Evolutionary conservation across 1,140 invertebrate genomes (phyloP).

Genomic region (Drosophila tristis): DNA sequence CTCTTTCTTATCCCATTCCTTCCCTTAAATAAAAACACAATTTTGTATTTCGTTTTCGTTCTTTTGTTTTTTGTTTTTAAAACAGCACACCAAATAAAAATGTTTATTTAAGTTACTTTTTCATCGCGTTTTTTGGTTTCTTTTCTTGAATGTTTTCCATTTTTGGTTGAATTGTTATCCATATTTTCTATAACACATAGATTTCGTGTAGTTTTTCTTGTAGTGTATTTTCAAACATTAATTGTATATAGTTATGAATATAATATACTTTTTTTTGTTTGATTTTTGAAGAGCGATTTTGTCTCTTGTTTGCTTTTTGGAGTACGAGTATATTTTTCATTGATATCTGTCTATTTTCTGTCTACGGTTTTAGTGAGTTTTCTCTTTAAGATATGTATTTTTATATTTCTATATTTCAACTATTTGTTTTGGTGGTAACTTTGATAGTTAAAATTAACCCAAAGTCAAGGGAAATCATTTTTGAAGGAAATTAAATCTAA

Average conservation of each 20-base stretch:
- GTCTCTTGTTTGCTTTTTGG: constrained; percentile 68
- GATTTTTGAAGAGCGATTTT: constrained; percentile 75
- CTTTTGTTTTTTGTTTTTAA: constrained; percentile 58
- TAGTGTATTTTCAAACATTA: constrained; percentile 34
- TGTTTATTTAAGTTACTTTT: constrained; percentile 74
- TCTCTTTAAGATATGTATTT: constrained; percentile 43
- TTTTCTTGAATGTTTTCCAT: constrained; percentile 15
- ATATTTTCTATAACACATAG: constrained; percentile 60
- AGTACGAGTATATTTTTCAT: constrained; percentile 45
- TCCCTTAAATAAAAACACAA: constrained; percentile 7
- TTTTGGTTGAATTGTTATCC: constrained; percentile 37
- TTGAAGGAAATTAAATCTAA: not conserved
- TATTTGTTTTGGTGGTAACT: constrained; percentile 44
- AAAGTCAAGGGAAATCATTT: not conserved
- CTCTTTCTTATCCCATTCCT: not conserved
- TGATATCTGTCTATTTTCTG: constrained; percentile 28
- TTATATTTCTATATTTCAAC: constrained; percentile 44
- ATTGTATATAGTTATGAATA: constrained; percentile 33
- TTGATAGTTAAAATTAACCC: constrained; percentile 20
- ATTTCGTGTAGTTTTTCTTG: constrained; percentile 39
- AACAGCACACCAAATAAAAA: constrained; percentile 83
- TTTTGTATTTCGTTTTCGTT: too few relatives aligned
- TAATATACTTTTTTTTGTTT: constrained; percentile 61
- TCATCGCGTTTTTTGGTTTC: constrained; percentile 11
- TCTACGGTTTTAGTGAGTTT: constrained; percentile 13